A percentile compares a stretch with the other conserved stretches of the same genome.
phyloP scores from a whole-genome alignment of 2,888 invertebrate genomes.

The Hydriomena furcata region DNA sequence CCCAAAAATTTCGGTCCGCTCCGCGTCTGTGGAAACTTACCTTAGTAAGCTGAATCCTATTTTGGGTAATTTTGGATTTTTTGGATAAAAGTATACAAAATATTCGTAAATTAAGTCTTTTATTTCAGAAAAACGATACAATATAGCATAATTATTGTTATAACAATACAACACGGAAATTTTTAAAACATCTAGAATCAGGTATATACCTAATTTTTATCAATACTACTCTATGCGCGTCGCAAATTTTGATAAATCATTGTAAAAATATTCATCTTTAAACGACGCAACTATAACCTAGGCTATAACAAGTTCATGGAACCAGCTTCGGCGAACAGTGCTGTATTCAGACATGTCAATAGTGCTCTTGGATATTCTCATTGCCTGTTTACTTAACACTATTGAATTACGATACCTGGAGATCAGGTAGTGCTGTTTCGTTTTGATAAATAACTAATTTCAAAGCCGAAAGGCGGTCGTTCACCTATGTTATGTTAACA shows the following conservation, averaged over 20 bases:
- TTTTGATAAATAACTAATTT: background rate
- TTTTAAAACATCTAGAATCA: constrained; percentile 31
- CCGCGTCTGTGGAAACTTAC: too few species aligned
- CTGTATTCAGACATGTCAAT: constrained; percentile 17
- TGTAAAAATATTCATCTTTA: constrained; percentile 10
- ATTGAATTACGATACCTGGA: too few species aligned
- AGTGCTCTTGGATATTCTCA: constrained; percentile 46
- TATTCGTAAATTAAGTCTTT: constrained; percentile 76
- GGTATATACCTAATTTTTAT: constrained; percentile 42
- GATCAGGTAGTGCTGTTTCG: background rate
- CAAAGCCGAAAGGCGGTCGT: too few species aligned
- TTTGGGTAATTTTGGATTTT: too few species aligned
- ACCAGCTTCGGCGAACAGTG: background rate
- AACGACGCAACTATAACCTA: constrained; percentile 15
- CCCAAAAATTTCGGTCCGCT: too few species aligned
- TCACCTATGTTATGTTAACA: too few species aligned
- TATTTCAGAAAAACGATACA: constrained; percentile 81
- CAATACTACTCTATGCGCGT: background rate
- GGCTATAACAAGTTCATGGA: constrained; percentile 7
- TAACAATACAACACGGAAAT: constrained; percentile 75
- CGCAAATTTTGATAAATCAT: constrained; percentile 3
- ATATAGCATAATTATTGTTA: constrained; percentile 76
- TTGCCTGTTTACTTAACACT: constrained; percentile 38
- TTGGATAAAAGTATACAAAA: constrained; percentile 2
- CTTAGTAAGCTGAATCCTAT: too few species aligned